Conservation (phyloP, 2,888 invertebrate genomes). For the Stramonita haemastoma region DNA sequence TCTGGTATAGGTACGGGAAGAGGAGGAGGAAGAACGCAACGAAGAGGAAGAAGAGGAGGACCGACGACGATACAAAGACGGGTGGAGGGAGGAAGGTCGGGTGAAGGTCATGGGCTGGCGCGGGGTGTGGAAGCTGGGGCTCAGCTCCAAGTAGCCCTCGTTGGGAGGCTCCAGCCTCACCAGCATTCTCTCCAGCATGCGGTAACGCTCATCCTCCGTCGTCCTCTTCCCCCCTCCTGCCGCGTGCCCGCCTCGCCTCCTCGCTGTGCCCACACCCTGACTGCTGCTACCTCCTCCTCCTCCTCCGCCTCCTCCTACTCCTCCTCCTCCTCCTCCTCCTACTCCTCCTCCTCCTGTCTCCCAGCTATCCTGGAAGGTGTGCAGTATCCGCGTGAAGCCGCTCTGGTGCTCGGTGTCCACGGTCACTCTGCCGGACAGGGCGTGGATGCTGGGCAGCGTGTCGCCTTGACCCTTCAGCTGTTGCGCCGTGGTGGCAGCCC, state of each 20-base stretch:
- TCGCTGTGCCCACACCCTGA: not conserved
- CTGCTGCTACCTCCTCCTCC: no score
- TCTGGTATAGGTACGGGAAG: not conserved
- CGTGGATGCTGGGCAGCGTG: not conserved
- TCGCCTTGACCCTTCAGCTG: not conserved
- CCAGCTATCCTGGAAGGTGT: conserved; percentile 20
- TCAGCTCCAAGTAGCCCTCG: conserved; percentile 65
- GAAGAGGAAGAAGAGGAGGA: not conserved
- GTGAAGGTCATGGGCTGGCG: conserved; percentile 29
- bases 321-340: not conserved
- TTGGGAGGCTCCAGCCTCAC: conserved; percentile 53
- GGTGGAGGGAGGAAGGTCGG: conserved; percentile 19
- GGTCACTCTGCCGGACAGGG: not conserved
- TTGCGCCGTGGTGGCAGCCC: not conserved
- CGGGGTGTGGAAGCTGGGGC: conserved; percentile 57
- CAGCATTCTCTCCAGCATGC: conserved; percentile 57
- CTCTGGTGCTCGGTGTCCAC: conserved; percentile 19
- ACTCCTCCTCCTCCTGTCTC: not conserved
- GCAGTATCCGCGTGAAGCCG: conserved; percentile 36
- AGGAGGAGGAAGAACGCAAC: not conserved
- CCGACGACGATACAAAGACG: not conserved
- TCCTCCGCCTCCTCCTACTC: not conserved
- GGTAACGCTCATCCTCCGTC: conserved; percentile 60
- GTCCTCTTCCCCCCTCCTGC: not conserved
- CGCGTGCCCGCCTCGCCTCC: conserved; percentile 5